A percentile compares a stretch with the other conserved stretches of the same genome.
These are phyloP conservation scores for Eudasyphora cyanicolor DNA, from an alignment of 2,888 invertebrate genomes.

Conservation along the genomic window DNA sequence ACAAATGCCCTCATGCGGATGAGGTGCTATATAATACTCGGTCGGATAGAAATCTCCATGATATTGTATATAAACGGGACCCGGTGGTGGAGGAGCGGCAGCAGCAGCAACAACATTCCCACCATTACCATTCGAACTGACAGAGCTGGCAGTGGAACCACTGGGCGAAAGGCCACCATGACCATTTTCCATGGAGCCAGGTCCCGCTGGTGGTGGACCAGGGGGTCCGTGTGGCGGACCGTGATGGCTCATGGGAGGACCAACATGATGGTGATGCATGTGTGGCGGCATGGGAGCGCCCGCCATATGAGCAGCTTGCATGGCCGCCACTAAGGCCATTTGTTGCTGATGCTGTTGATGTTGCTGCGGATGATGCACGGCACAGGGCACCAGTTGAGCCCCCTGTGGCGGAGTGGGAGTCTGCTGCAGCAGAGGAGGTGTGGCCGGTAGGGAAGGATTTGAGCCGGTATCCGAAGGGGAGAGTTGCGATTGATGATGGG, in stretches of 20 bases:
- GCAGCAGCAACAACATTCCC: constrained; percentile 69
- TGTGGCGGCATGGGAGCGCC: constrained; percentile 67
- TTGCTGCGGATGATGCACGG: constrained; percentile 73
- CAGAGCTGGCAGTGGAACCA: constrained; percentile 71
- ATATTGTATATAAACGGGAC: constrained; percentile 78
- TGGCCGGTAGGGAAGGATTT: constrained; percentile 74
- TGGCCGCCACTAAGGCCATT: constrained; percentile 77
- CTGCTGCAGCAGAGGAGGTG: constrained; percentile 77
- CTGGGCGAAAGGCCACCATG: constrained; percentile 69
- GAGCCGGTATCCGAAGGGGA: constrained; percentile 76
- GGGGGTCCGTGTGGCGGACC: constrained; percentile 64
- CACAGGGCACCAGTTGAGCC: constrained; percentile 77
- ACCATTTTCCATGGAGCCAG: constrained; percentile 72
- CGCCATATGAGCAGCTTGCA: constrained; percentile 73
- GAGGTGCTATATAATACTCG: constrained; percentile 79
- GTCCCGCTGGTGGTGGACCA: constrained; percentile 60
- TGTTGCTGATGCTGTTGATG: constrained; percentile 76
- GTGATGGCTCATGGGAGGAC: constrained; percentile 61
- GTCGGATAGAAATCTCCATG: constrained; percentile 78
- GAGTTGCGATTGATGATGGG: constrained; percentile 71
- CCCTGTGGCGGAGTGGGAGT: constrained; percentile 75
- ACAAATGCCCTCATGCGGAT: constrained; percentile 81
- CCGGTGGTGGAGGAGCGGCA: constrained; percentile 71
- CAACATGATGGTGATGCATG: constrained; percentile 66
- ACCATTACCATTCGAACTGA: constrained; percentile 67